Evolutionary conservation across 2,113 vertebrate species (phyloP), one percentile per base, ranked within the genome.

Genomic region (Rhagologus leucostigma): DNA sequence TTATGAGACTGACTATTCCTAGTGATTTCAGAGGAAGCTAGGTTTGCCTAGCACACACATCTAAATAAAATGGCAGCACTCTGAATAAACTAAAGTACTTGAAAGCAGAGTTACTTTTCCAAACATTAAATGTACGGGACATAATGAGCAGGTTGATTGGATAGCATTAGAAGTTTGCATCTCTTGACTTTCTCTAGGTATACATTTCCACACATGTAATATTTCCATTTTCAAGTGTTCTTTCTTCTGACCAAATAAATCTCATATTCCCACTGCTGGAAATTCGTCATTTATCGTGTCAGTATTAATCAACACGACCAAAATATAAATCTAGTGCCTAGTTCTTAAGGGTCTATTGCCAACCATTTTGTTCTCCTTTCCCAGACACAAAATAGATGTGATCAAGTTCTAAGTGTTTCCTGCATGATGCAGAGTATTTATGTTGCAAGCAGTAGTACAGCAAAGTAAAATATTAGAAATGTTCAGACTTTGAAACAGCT

Each of bases 201-300:
- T 85, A 32, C 16, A 53, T 94, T 93, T 90, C 21, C 37, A 84
- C 47, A 55, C 57, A 57, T 55, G 39, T 15, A 83, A 85, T 35
- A 12, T 67, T 79, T 91, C 52, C 15, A 32, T 80, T 87, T 95
- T 81, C 56, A 62, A 92, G 57, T 44, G 33, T 37, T 70, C 67
- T 70, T 93, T 95, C 79, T 59, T 60, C 46, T 55, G 27, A 73
- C 27, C 14, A 93, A 77, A 84, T 80, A 64, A 88, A 76, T 92
- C 35, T 90, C 24, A 59, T 6, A 37, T 90, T 86, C 9, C n/a
- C 23, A 29, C 35, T 44, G 6, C 30, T 84, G 32, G 13, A 76
- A 94, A 87, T 94, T 94, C n/a, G 81, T 57, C 33, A 64, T 87
- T 96, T 95, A 20, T 94, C 17, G 2, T 77, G 35, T 76, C 59